Evolutionary conservation across 2,797 vertebrate genomes (phyloP), one percentile per base, ranked within the genome.

Genomic region (Brotula barbata): DNA sequence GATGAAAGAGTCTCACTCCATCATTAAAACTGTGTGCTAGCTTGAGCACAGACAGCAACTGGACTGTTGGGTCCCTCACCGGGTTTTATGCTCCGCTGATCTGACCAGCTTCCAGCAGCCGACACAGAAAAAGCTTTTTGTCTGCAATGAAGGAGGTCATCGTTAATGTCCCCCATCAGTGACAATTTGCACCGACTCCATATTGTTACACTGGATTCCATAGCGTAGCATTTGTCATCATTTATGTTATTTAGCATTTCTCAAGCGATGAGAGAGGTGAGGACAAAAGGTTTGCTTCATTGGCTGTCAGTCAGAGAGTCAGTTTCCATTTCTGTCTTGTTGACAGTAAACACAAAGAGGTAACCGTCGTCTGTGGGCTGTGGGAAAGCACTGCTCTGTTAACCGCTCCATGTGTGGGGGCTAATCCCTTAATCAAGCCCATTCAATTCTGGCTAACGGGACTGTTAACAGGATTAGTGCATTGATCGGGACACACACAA

Each of bases 391-490:
- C 31, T 8, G 55, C 55, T 71, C 63, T 2, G 13, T 49, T 55
- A 56, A 20, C 50, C 14, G 23, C n/a, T n/a, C n/a, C 78, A 72
- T 80, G 77, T 76, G 49, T 72, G 68, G 56, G 51, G 48, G 72
- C 74, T 87, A 89, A 89, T 89, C 85, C 68, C 39, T 67, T 87
- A 87, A 89, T 88, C 83, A 72, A 58, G 64, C 58, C 76, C 58
- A 55, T 78, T 84, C 82, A 75, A 64, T 81, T 68, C 52, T 58
- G 70, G 78, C 68, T 85, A 78, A 83, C 47, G 15, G 79, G 73
- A 66, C 72, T 43, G 71, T 74, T 84, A 87, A 85, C 83, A 17
- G 78, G 81, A 87, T 89, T 82, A 87, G 70, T 1, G 60, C 51
- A 77, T 82, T 71, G 83, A 84, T 82, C 59, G 13, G 22, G 46